phyloP scores from a whole-genome alignment of 2,797 vertebrate species.

The Pampus argenteus region DNA sequence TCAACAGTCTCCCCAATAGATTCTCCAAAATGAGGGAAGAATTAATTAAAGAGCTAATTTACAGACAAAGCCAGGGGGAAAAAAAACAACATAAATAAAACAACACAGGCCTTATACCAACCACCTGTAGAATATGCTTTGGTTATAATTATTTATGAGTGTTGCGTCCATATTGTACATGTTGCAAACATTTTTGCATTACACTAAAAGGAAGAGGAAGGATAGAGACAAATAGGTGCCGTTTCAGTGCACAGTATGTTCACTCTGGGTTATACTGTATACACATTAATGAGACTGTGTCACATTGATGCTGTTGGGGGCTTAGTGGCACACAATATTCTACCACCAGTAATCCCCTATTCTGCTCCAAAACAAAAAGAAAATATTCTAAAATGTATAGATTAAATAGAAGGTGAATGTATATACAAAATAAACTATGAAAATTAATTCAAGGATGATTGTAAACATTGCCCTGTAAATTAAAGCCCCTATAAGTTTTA shows the following conservation, averaged over 20 bases:
- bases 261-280: slow-evolving; percentile 39
- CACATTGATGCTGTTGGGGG: slow-evolving; percentile 52
- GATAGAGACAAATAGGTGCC: slow-evolving; percentile 44
- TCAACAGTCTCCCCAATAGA: no score
- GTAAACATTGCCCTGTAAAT: background rate
- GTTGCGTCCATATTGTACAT: no score
- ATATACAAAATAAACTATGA: background rate
- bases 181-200: slow-evolving; percentile 15
- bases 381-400: background rate
- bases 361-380: slow-evolving; percentile 7
- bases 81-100: no score
- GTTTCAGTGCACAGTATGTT: slow-evolving; percentile 40
- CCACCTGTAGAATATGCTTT: no score
- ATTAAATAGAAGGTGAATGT: background rate
- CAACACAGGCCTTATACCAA: no score
- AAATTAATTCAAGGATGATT: background rate
- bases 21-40: no score
- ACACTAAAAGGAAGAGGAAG: slow-evolving; percentile 11
- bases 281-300: slow-evolving; percentile 44
- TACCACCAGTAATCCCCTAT: slow-evolving; percentile 15
- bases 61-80: no score
- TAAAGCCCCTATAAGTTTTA: background rate
- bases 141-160: no score
- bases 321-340: slow-evolving; percentile 3
- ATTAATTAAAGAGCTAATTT: no score